Base-by-base conservation (phyloP, 2,113 vertebrate genomes). In the Ceyx cyanopectus region DNA sequence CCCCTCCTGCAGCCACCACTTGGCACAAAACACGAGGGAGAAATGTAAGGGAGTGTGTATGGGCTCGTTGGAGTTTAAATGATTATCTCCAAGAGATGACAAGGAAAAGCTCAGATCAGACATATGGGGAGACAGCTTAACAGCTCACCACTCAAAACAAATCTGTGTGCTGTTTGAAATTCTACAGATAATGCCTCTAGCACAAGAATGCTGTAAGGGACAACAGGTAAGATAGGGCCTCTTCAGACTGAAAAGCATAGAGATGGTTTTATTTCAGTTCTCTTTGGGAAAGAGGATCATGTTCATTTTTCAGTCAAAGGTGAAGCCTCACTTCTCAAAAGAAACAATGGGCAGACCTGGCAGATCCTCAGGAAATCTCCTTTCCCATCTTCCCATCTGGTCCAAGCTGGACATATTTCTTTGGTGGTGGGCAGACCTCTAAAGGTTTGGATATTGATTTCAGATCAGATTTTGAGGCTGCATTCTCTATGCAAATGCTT, bases 201-300 rank as follows among this genome's bases (percentile, higher is more conserved):
- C 45, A 53, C 14, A 68, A 65, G 48, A 74, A 76, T 3, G 18
- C 57, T 53, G 3, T 56, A 46, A 40, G 30, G 57, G 30, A 70
- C 58, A 75, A 40, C 18, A 68, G 53, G 56, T 83, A 56, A 12
- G 16, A 45, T 67, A 22, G 5, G 30, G 34, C 29, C 41, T 73
- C 30, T 66, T 84, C 46, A 32, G n/a, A 30, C 14, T 14, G 58
- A 46, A 46, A 81, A 54, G 5, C 54, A 17, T 12, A 60, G 29
- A 84, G 43, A 48, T 66, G 30, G 54, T 79, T 90, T 46, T 19
- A 88, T 92, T 93, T 86, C 80, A 63, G 45, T 86, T 94, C 85
- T 81, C n/a, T 32, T 57, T 87, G 74, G 62, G 74, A 86, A 95
- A 90, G 62, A 92, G 57, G 77, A 90, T 92, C 54, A 7, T 18